phyloP scores from a whole-genome alignment of 2,113 vertebrate genomes.

The Siniperca knerii region DNA sequence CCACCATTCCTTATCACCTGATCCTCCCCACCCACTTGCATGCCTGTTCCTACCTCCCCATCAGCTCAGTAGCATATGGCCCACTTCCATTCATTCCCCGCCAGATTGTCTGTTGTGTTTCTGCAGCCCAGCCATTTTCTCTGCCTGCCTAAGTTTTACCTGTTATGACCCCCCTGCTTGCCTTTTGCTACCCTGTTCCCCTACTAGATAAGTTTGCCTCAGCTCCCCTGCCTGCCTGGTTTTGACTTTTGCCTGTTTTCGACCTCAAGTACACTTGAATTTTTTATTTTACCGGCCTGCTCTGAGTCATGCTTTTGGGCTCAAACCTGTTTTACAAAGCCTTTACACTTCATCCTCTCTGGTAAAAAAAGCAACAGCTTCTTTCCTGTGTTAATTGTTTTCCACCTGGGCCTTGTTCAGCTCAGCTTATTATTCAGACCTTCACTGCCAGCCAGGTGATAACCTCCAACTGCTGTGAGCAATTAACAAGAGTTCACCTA shows the following conservation, averaged over 20 bases:
- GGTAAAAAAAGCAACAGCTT: slow-evolving; percentile 46
- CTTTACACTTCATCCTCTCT: slow-evolving; percentile 16
- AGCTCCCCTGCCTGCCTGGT: not conserved
- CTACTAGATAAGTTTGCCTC: not conserved
- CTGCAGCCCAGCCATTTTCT: not conserved
- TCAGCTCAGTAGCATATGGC: too few species aligned
- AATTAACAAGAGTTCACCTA: slow-evolving; percentile 77
- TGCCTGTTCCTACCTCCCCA: too few species aligned
- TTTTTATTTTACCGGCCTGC: not conserved
- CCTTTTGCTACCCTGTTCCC: not conserved
- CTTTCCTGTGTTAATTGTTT: slow-evolving; percentile 72
- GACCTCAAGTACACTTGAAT: not conserved
- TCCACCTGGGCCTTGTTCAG: slow-evolving; percentile 58
- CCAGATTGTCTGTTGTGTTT: not conserved
- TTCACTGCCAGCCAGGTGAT: slow-evolving; percentile 72
- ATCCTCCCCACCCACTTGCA: too few species aligned
- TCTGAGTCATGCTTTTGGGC: not conserved
- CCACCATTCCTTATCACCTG: not conserved
- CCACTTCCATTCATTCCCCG: not conserved
- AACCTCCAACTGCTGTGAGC: slow-evolving; percentile 77
- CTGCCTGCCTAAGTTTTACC: not conserved
- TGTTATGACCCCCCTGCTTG: not conserved
- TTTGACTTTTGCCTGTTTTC: not conserved
- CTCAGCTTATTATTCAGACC: slow-evolving; percentile 76
- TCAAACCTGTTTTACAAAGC: not conserved